These are phyloP conservation scores for Stenichneumon culpator DNA, from an alignment of 2,888 invertebrate species.

Conservation along the genomic window DNA sequence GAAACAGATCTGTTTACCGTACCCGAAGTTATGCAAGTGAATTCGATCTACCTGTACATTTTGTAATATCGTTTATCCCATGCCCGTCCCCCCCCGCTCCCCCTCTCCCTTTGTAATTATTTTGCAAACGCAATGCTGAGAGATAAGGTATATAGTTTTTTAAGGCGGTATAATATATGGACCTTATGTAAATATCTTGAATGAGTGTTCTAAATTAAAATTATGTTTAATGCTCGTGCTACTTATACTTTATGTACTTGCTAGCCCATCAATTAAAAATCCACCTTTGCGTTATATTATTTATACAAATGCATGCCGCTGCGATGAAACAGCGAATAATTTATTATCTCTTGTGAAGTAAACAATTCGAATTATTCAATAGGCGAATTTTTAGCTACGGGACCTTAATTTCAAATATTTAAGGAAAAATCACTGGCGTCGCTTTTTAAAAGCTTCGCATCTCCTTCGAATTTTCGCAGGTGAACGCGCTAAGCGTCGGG, in stretches of 20 bases:
- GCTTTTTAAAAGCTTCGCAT: no score
- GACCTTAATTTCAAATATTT: neutral
- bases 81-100: neutral
- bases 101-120: conserved; percentile 81
- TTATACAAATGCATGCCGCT: neutral
- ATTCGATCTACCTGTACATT: conserved; percentile 83
- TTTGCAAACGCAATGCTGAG: conserved; percentile 75
- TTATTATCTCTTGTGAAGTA: neutral
- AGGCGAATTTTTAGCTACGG: neutral
- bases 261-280: conserved; percentile 17
- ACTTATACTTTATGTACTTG: conserved; percentile 61
- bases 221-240: conserved; percentile 80
- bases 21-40: conserved; percentile 77
- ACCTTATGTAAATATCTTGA: conserved; percentile 83
- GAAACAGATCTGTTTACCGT: conserved; percentile 70
- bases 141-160: conserved; percentile 79
- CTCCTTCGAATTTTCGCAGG: neutral
- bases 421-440: neutral
- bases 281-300: conserved; percentile 2
- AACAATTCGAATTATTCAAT: neutral
- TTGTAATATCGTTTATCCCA: conserved; percentile 80
- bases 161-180: conserved; percentile 82
- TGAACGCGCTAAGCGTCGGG: neutral
- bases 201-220: conserved; percentile 85
- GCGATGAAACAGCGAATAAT: neutral